Conservation (phyloP, 2,113 vertebrate genomes). For the Pollimyrus isidori region DNA sequence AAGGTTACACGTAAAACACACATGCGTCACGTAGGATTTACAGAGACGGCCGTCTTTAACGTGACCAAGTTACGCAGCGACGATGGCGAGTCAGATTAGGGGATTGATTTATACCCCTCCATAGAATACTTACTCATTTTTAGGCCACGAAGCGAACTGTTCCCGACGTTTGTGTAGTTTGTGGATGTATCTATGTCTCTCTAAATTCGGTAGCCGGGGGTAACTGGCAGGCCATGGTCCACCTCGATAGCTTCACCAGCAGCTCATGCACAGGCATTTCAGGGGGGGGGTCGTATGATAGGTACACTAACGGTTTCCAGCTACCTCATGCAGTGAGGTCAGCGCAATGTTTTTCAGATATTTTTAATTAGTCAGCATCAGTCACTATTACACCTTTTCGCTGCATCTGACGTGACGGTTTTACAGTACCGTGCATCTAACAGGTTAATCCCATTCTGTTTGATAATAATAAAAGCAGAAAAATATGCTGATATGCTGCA, state of each 20-base stretch:
- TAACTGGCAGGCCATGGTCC: neutral
- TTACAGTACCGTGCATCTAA: neutral
- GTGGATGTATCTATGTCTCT: neutral
- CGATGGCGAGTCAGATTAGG: neutral
- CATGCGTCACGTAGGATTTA: neutral
- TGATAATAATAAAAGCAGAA: neutral
- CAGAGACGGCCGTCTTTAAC: neutral
- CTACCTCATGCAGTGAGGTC: neutral
- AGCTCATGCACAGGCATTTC: neutral
- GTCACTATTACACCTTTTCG: neutral
- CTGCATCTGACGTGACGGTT: neutral
- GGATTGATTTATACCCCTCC: slow-evolving; percentile 6
- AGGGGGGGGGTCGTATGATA: neutral
- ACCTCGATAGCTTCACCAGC: neutral
- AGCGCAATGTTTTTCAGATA: neutral
- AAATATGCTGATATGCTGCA: neutral
- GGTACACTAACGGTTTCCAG: neutral
- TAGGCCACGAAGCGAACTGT: neutral
- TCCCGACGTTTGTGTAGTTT: neutral
- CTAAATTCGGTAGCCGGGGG: no score
- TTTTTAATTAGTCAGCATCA: neutral
- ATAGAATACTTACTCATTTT: neutral
- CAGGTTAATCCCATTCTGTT: neutral
- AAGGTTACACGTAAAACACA: neutral
- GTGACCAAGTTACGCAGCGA: neutral